Conservation (phyloP, 2,113 vertebrate species). For the Coregonus clupeaformis region DNA sequence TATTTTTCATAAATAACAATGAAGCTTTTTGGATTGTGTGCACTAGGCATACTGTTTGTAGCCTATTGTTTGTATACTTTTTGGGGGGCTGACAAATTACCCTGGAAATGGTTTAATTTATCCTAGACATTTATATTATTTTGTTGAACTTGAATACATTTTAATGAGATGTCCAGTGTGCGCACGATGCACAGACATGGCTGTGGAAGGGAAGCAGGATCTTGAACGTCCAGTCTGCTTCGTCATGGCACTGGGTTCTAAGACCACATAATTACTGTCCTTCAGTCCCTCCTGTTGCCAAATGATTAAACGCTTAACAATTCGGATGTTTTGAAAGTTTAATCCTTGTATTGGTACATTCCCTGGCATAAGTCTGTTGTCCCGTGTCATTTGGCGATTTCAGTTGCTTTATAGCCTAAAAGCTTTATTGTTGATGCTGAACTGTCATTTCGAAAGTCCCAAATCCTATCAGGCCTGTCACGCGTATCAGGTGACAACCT, state of each 20-base stretch:
- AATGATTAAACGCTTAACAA: constrained; percentile 53
- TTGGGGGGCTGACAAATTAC: no score
- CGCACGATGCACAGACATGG: not conserved
- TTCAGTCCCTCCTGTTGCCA: constrained; percentile 39
- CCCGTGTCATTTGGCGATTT: constrained; percentile 58
- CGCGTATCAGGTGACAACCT: constrained; percentile 51
- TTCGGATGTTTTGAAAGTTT: constrained; percentile 59
- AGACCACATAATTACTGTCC: constrained; percentile 12
- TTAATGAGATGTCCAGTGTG: not conserved
- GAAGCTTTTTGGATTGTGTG: no score
- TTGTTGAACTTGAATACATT: no score
- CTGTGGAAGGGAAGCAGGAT: not conserved
- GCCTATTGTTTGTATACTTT: no score
- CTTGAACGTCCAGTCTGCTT: not conserved
- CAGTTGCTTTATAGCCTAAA: not conserved
- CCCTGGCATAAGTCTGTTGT: constrained; percentile 44
- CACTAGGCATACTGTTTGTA: no score
- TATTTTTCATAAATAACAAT: no score
- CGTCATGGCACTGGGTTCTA: not conserved
- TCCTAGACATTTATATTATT: no score
- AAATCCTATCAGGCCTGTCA: constrained; percentile 35
- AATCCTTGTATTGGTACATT: constrained; percentile 72
- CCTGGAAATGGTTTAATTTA: no score
- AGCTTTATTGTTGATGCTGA: no score
- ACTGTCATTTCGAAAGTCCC: not conserved